Evolutionary conservation across 2,113 vertebrate species (phyloP).

Genomic region (Sclerurus mexicanus): DNA sequence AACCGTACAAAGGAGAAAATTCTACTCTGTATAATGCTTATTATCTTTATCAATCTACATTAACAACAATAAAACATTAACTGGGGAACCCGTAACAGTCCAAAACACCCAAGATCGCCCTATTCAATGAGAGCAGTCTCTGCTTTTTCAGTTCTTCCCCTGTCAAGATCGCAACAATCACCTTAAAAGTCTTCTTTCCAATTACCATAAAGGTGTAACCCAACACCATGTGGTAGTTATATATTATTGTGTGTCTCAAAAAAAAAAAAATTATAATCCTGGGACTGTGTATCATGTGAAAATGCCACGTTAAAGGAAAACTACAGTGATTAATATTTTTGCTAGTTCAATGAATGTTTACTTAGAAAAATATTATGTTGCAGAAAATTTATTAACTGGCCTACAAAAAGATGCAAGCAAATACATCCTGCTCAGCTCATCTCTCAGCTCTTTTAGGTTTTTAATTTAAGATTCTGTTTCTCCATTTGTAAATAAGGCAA

Average conservation of each 20-base stretch:
- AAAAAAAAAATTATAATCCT: constrained; percentile 62
- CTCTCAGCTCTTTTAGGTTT: background rate
- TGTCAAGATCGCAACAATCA: no score
- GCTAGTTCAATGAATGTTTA: constrained; percentile 26
- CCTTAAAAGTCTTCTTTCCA: no score
- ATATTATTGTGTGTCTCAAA: constrained; percentile 58
- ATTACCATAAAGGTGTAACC: no score
- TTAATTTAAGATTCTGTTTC: background rate
- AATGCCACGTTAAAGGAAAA: constrained; percentile 49
- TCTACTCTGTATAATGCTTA: no score
- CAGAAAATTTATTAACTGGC: background rate
- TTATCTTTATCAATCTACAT: no score
- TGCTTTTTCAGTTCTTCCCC: no score
- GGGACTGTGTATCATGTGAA: constrained; percentile 21
- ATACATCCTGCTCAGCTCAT: background rate
- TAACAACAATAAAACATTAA: no score
- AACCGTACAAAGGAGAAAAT: no score
- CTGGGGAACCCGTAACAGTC: no score
- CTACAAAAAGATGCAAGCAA: background rate
- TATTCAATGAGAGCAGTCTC: no score
- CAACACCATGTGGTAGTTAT: constrained; percentile 32
- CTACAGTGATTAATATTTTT: constrained; percentile 39
- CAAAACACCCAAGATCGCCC: no score
- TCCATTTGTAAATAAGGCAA: background rate
- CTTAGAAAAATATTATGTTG: constrained; percentile 16